Base-by-base conservation (phyloP, 2,888 invertebrate species). In the Calliopum simillimum region DNA sequence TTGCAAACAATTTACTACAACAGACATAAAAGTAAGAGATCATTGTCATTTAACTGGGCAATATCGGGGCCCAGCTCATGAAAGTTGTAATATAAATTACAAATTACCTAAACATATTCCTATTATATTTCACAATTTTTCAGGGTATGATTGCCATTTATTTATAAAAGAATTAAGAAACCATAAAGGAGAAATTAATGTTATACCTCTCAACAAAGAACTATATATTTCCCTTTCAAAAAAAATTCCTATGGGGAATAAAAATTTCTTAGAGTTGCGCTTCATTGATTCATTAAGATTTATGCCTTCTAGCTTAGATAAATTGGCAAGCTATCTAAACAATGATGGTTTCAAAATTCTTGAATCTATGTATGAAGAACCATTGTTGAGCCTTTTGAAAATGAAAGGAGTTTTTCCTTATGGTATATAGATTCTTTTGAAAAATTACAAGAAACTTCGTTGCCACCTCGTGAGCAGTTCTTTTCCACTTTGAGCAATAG, bases 181-280 rank as follows among this genome's bases (percentile, higher is more conserved):
- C n/a, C 8, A 58, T 61, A 8, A 66, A 4, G 71, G 68, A 41
- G n/a, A 69, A 1, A 71, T 74, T 47, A 70, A 63, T 14, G 49
- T 83, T 4, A 74, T 84, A 47, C 76, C 83, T 0, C 58, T 77
- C 25, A 81, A 78, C 63, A 81, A 80, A 66, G 82, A 85, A 73
- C 76, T 76, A 70, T 84, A 80, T 63, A 51, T 65, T 51, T 72
- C 68, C 2, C 61, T 74, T 14, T 47, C 64, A 23, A 74, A 74
- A 51, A 66, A 58, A 64, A 70, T 72, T 49, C 4, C 5, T 13
- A 25, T 56, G 21, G 41, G 8, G 6, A 43, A 53, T 14, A 19
- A 23, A 23, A 61, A 47, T 25, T 47, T 16, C 12, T 19, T 74
- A 49, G 68, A 74, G 63, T 43, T 72, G 47, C 19, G 70, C 19